Evolutionary conservation across 2,113 vertebrate species (phyloP), one percentile per base, ranked within the genome.

Genomic region (Zeus faber): DNA sequence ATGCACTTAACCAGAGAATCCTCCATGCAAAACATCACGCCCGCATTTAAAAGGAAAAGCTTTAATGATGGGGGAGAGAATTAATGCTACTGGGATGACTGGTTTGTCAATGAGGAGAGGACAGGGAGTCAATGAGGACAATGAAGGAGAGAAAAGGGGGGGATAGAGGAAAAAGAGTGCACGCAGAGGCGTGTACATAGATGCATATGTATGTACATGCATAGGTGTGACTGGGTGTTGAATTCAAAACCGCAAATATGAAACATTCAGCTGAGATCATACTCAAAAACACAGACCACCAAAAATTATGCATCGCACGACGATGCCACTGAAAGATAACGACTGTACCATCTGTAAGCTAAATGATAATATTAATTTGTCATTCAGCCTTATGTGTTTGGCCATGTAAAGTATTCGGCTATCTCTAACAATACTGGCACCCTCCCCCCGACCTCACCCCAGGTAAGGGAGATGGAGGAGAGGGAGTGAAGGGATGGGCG

Each of bases 1-100:
- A 82, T 84, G 83, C 85, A 87, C 85, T 85, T 83, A 84, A 87
- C 74, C 73, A 76, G 74, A 71, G 75, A 82, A 80, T 71, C 65
- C 69, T 59, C 81, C 83, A 83, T 83, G 85, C 81, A 83, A 85
- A 87, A 81, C 83, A 83, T 77, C 76, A 57, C 47, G 48, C 72
- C 54, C 68, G 74, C 78, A 62, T 82, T 84, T 81, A 71, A 77
- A 80, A 82, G 79, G 68, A 81, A 78, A 76, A 67, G 78, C 71
- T 75, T 83, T 85, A 83, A 82, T 84, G 80, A 83, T 76, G 49
- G 68, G 33, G 45, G 62, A 43, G 72, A 79, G 79, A 81, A 84
- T 84, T 70, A 83, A 87, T 83, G 83, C 73, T 59, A 74, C 63
- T 65, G 73, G 74, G 83, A 83, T 76, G 78, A 82, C 76, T 77